A percentile compares a stretch with the other conserved stretches of the same genome.
These are phyloP conservation scores for Trichogramma dendrolimi DNA, from an alignment of 2,888 invertebrate species.

Conservation along the genomic window DNA sequence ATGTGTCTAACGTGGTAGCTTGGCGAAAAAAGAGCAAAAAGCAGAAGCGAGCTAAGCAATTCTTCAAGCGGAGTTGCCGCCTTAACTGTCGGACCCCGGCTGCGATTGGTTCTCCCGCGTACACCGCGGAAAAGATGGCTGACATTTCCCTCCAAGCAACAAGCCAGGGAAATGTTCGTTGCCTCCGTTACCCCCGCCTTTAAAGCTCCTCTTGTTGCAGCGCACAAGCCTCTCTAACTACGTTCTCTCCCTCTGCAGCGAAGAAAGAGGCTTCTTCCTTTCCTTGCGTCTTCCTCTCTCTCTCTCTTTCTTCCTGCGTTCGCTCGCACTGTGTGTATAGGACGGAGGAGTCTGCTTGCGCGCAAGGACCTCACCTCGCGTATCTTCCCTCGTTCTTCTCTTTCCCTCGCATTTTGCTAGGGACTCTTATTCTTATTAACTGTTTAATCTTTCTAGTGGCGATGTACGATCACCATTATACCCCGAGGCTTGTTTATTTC, in stretches of 20 bases:
- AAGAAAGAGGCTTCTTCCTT: slow-evolving; percentile 2
- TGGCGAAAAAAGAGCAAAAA: no score
- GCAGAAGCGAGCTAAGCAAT: slow-evolving; percentile 38
- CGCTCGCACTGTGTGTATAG: slow-evolving; percentile 32
- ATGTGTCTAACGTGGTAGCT: slow-evolving; percentile 52
- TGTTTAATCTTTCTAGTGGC: slow-evolving; percentile 52
- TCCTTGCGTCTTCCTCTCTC: slow-evolving; percentile 11
- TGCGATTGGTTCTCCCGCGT: slow-evolving; percentile 52
- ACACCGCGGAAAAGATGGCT: slow-evolving; percentile 52
- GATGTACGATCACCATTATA: slow-evolving; percentile 49
- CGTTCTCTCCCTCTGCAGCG: slow-evolving; percentile 2
- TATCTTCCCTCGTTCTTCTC: slow-evolving; percentile 29
- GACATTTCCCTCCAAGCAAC: slow-evolving; percentile 51
- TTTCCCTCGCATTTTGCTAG: slow-evolving; percentile 26
- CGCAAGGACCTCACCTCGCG: neutral
- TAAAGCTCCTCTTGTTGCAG: slow-evolving; percentile 37
- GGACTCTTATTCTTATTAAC: slow-evolving; percentile 54
- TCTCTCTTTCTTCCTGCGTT: slow-evolving; percentile 9
- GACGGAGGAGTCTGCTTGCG: slow-evolving; percentile 20
- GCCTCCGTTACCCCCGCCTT: slow-evolving; percentile 34
- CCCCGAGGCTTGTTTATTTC: slow-evolving; percentile 49
- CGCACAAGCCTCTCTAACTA: slow-evolving; percentile 17
- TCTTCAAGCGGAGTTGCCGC: slow-evolving; percentile 53
- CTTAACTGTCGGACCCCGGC: slow-evolving; percentile 48
- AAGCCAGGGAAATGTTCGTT: slow-evolving; percentile 48